These are phyloP conservation scores for Coracias cyanogaster DNA, from an alignment of 2,797 vertebrate genomes.

Conservation along the genomic window DNA sequence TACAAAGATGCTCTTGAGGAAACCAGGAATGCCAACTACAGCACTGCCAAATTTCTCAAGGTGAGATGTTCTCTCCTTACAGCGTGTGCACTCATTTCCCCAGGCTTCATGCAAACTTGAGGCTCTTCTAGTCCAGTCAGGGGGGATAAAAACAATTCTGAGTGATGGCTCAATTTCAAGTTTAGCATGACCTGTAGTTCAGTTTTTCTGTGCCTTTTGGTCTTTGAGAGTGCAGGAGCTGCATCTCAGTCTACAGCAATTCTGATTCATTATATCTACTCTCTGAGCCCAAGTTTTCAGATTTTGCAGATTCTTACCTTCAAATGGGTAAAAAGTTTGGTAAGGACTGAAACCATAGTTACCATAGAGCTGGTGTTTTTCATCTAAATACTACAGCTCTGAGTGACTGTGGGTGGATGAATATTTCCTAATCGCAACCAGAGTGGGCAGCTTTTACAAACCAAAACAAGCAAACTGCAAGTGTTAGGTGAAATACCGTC, in stretches of 20 bases:
- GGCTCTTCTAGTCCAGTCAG: not conserved
- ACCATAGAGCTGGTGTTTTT: not conserved
- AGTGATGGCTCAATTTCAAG: not conserved
- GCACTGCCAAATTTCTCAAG: constrained; percentile 92
- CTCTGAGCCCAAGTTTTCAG: not conserved
- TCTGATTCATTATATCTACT: not conserved
- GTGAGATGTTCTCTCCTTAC: constrained; percentile 70
- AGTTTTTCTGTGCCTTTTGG: not conserved
- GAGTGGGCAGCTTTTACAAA: not conserved
- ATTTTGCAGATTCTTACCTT: not conserved
- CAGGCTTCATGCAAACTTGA: not conserved
- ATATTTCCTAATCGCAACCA: not conserved
- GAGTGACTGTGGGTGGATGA: not conserved
- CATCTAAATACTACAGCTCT: not conserved
- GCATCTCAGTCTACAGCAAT: not conserved
- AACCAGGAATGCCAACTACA: constrained; percentile 91
- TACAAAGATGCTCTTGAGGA: constrained; percentile 90
- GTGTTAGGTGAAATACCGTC: not conserved
- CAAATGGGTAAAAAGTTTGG: not conserved
- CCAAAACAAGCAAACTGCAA: not conserved
- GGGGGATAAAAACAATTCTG: not conserved
- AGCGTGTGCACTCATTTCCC: not conserved
- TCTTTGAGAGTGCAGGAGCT: not conserved
- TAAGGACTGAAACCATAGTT: not conserved
- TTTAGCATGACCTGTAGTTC: not conserved